Percentiles rank a stretch among this genome's conserved stretches.
phyloP scores from a whole-genome alignment of 2,797 vertebrate genomes.

The Cirrhinus molitorella region DNA sequence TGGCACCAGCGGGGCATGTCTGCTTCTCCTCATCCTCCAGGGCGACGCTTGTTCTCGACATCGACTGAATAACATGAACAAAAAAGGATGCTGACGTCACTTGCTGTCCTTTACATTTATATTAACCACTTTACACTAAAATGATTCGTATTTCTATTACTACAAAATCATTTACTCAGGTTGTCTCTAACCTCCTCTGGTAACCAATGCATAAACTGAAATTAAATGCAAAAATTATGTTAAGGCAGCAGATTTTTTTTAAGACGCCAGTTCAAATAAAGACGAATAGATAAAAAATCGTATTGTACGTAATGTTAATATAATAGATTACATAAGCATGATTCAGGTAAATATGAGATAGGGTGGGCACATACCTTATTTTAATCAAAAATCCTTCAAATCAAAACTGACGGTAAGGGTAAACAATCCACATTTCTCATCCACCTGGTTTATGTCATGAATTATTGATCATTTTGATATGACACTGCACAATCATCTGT shows the following conservation, averaged over 20 bases:
- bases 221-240: neutral
- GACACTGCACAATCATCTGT: constrained; percentile 1
- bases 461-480: neutral
- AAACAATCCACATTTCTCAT: constrained; percentile 9
- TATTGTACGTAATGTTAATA: neutral
- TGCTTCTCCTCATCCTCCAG: constrained; percentile 66
- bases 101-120: neutral
- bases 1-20: constrained; percentile 55
- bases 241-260: neutral
- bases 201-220: neutral
- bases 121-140: neutral
- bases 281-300: neutral
- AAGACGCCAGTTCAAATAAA: neutral
- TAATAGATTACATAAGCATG: neutral
- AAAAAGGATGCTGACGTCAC: neutral
- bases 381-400: neutral
- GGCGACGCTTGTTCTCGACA: constrained; percentile 74
- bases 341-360: neutral
- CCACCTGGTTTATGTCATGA: neutral
- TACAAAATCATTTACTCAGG: too few relatives aligned
- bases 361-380: constrained; percentile 1
- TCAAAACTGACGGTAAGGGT: neutral
- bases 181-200: neutral
- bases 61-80: constrained; percentile 32
- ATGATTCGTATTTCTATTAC: too few relatives aligned